These are phyloP conservation scores for Brenthis hecate DNA, from an alignment of 2,888 invertebrate species.

Conservation along the genomic window DNA sequence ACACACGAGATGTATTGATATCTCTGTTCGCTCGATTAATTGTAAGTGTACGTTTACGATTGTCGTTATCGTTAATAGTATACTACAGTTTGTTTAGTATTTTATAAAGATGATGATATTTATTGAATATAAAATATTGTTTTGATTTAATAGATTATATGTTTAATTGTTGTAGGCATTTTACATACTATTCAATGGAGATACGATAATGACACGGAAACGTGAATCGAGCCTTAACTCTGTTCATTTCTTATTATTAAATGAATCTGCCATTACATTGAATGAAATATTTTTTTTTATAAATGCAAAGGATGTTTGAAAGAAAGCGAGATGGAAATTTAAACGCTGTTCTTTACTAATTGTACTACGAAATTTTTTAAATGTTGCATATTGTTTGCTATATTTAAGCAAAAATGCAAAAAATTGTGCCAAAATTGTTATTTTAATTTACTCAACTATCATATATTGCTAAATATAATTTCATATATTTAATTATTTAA, in stretches of 20 bases:
- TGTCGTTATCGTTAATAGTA: no score
- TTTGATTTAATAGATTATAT: neutral
- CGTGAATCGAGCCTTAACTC: conserved; percentile 3
- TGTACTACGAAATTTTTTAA: neutral
- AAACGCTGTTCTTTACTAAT: neutral
- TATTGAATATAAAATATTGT: no score
- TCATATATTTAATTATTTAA: neutral
- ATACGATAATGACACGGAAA: no score
- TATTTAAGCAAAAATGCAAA: conserved; percentile 1
- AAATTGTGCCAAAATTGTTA: conserved; percentile 8
- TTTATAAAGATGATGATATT: no score
- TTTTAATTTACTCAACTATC: neutral
- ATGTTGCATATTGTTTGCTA: neutral
- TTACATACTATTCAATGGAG: neutral
- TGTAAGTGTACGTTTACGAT: no score
- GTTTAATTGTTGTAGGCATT: neutral
- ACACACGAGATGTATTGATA: no score
- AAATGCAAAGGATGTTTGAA: conserved; percentile 4
- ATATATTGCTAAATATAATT: neutral
- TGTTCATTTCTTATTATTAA: no score
- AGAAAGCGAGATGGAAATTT: conserved; percentile 5
- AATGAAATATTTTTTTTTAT: conserved; percentile 1
- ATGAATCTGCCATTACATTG: no score
- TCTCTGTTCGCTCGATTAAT: no score
- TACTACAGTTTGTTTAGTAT: no score